These are phyloP conservation scores for Liodrosophila aerea DNA, from an alignment of 2,888 invertebrate genomes.

Conservation along the genomic window DNA sequence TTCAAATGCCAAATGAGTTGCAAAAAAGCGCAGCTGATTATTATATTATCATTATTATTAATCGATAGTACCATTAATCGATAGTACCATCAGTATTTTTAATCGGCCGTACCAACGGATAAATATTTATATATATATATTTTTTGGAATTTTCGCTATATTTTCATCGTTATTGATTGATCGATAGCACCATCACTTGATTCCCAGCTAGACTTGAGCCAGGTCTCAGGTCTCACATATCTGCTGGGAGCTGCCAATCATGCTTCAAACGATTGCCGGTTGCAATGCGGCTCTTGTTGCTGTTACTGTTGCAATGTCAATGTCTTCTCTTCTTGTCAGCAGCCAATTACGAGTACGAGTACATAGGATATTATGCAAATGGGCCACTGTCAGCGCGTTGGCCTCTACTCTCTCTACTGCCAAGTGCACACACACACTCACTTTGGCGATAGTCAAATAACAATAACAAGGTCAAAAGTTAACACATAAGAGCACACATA, in stretches of 20 bases:
- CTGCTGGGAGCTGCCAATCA: constrained; percentile 26
- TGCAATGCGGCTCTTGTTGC: constrained; percentile 7
- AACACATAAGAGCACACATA: constrained; percentile 14
- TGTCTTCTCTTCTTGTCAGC: constrained; percentile 33
- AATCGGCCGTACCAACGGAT: too few species aligned
- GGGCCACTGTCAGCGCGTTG: background rate
- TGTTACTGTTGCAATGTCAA: constrained; percentile 32
- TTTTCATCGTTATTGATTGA: too few species aligned
- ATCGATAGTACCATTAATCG: too few species aligned
- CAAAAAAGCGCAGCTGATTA: too few species aligned
- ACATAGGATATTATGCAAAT: constrained; percentile 18
- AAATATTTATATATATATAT: too few species aligned
- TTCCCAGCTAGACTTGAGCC: background rate
- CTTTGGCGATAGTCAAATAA: constrained; percentile 17
- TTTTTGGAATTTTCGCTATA: too few species aligned
- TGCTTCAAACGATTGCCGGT: constrained; percentile 7
- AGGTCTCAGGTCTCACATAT: constrained; percentile 10
- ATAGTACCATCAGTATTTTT: too few species aligned
- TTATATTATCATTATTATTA: too few species aligned
- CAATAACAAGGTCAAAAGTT: constrained; percentile 24
- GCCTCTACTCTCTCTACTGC: constrained; percentile 6
- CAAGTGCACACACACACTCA: constrained; percentile 21
- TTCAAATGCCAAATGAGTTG: too few species aligned
- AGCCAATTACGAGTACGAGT: too few species aligned
- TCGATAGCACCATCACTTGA: too few species aligned